These are phyloP conservation scores for Pocillopora verrucosa DNA, from an alignment of 64 coral and sea anemone species.

Conservation along the genomic window DNA sequence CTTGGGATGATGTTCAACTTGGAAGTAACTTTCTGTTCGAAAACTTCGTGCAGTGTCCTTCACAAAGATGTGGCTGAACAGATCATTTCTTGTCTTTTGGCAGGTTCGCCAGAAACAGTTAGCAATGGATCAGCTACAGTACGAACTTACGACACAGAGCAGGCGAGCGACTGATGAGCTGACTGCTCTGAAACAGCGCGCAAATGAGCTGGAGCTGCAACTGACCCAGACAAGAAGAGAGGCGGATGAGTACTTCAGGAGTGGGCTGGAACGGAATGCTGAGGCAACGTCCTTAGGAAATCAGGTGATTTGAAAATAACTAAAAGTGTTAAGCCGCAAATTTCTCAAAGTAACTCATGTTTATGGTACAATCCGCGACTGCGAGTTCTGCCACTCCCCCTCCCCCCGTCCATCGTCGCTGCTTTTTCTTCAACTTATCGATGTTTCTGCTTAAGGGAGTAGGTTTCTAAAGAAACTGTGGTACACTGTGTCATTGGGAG, in stretches of 20 bases:
- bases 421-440: too few relatives aligned
- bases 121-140: conserved; percentile 67
- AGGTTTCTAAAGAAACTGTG: too few relatives aligned
- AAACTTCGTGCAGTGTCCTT: too few relatives aligned
- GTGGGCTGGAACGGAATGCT: conserved; percentile 82
- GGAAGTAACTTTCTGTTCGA: too few relatives aligned
- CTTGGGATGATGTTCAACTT: too few relatives aligned
- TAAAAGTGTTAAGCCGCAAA: not conserved
- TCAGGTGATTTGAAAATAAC: conserved; percentile 45
- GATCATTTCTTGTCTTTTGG: not conserved
- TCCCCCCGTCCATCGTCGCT: too few relatives aligned
- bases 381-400: too few relatives aligned
- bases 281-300: conserved; percentile 88
- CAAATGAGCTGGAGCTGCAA: conserved; percentile 74
- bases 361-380: too few relatives aligned
- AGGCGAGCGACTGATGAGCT: conserved; percentile 70
- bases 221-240: conserved; percentile 87
- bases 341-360: not conserved
- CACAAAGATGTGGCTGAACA: too few relatives aligned
- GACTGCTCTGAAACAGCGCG: conserved; percentile 51
- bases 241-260: conserved; percentile 94
- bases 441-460: too few relatives aligned
- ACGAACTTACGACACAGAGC: conserved; percentile 68
- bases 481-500: too few relatives aligned
- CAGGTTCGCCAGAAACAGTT: conserved; percentile 92